Conservation (phyloP, 2,113 vertebrate genomes). For the Mus spicilegus region DNA sequence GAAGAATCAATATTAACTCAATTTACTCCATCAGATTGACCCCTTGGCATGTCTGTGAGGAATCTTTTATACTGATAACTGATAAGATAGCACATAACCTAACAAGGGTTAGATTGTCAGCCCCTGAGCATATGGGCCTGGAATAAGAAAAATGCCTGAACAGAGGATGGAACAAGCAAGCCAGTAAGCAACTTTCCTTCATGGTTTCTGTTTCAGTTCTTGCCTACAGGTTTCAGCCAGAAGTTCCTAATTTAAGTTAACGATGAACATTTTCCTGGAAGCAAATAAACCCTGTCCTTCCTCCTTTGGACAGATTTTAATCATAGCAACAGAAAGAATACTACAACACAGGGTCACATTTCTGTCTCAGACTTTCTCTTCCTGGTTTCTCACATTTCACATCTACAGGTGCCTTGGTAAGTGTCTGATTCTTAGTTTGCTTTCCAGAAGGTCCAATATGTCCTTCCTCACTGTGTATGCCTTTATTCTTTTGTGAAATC, state of each 20-base stretch:
- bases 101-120: not conserved
- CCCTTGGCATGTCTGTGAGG: not conserved
- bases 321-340: not conserved
- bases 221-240: not conserved
- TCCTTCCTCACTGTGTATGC: not conserved
- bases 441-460: not conserved
- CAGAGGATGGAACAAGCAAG: not conserved
- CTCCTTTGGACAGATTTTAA: not conserved
- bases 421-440: not conserved
- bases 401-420: not conserved
- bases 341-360: not conserved
- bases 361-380: not conserved
- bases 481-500: not conserved
- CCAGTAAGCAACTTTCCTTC: no score
- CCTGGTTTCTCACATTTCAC: not conserved
- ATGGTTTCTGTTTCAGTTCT: not conserved
- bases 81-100: not conserved
- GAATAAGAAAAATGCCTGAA: not conserved
- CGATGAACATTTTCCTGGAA: accelerated
- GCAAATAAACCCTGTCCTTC: not conserved
- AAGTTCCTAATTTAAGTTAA: not conserved
- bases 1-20: no score
- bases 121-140: no score
- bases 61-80: not conserved
- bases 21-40: not conserved